Percentiles rank a stretch among this genome's conserved stretches.
These are phyloP conservation scores for Calidris pugnax DNA, from an alignment of 2,113 vertebrate genomes.

Conservation along the genomic window DNA sequence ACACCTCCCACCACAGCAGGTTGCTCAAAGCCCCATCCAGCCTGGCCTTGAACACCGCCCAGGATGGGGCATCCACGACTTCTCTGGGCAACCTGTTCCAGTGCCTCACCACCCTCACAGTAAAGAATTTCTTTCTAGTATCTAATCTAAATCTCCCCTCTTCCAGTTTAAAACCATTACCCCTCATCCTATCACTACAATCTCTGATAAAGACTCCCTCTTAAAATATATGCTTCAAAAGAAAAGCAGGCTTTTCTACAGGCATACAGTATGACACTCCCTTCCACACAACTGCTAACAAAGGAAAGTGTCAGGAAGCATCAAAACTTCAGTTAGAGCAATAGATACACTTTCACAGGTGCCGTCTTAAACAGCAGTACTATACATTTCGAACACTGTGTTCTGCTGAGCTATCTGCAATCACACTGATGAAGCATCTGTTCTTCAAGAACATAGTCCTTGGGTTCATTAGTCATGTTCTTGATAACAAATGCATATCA, in stretches of 20 bases:
- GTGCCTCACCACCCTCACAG: too few species aligned
- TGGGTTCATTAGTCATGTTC: neutral
- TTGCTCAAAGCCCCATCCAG: too few species aligned
- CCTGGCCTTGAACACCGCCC: neutral
- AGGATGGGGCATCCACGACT: neutral
- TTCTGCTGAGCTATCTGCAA: neutral
- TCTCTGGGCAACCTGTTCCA: neutral
- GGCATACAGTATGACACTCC: neutral
- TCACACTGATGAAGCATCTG: neutral
- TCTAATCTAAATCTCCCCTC: too few species aligned
- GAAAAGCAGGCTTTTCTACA: neutral
- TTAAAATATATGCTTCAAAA: neutral
- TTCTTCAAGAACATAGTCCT: neutral
- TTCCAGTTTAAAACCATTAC: too few species aligned
- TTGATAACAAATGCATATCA: neutral
- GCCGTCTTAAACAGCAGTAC: neutral
- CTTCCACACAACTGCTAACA: neutral
- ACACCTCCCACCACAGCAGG: too few species aligned
- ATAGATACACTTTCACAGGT: neutral
- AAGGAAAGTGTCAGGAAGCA: neutral
- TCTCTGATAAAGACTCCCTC: too few species aligned
- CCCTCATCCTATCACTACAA: too few species aligned
- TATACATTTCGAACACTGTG: fast-evolving
- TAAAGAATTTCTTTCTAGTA: too few species aligned
- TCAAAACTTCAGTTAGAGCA: neutral